These are phyloP conservation scores for Verasper variegatus DNA, from an alignment of 2,113 vertebrate species.

Conservation along the genomic window DNA sequence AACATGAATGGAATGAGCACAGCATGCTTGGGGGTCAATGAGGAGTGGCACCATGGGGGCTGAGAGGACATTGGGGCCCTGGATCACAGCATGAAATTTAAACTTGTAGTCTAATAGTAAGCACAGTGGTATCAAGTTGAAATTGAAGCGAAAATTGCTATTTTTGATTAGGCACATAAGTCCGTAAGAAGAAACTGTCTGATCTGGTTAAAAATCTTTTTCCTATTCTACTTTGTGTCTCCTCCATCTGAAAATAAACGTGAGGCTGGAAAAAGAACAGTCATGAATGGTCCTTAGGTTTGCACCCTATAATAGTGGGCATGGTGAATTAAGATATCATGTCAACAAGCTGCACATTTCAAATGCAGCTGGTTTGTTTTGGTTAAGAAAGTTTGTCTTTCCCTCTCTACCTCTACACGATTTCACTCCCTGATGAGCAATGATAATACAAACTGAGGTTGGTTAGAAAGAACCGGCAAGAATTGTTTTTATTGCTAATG, in stretches of 20 bases:
- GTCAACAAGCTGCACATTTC: no score
- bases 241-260: no score
- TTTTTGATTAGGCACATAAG: background rate
- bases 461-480: background rate
- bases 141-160: background rate
- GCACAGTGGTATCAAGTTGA: background rate
- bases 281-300: no score
- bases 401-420: no score
- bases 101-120: background rate
- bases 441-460: background rate
- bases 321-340: no score
- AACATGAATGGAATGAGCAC: slow-evolving; percentile 35
- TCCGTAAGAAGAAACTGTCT: no score
- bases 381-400: no score
- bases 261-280: no score
- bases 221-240: no score
- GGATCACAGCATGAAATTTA: background rate
- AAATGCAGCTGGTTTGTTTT: background rate
- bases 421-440: background rate
- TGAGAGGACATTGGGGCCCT: background rate
- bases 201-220: no score
- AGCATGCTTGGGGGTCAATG: slow-evolving; percentile 16
- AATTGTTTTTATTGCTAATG: slow-evolving; percentile 5
- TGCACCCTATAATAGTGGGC: no score
- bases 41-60: slow-evolving; percentile 9